A percentile compares a stretch with the other conserved stretches of the same genome.
Evolutionary conservation across 2,888 invertebrate genomes (phyloP).

Genomic region (Phyto melanocephala): DNA sequence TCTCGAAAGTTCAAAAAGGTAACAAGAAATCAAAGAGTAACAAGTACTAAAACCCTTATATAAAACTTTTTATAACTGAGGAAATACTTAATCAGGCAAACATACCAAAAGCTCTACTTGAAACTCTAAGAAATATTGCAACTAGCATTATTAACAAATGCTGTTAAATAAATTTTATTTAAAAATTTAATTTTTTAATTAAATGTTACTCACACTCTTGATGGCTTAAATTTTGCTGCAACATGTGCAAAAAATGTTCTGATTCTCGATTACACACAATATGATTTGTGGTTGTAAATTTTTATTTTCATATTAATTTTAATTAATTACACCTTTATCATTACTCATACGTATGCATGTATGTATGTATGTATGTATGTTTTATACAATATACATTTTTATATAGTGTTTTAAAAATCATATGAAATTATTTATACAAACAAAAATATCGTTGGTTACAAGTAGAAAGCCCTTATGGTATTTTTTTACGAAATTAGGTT

Average conservation of each 20-base stretch:
- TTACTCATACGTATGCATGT: slow-evolving; percentile 24
- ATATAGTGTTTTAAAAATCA: neutral
- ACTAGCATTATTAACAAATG: too few relatives aligned
- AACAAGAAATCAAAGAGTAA: slow-evolving; percentile 14
- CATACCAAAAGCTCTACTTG: neutral
- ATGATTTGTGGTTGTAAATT: slow-evolving; percentile 48
- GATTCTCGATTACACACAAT: slow-evolving; percentile 23
- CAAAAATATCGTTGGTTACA: neutral
- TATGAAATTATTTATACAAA: neutral
- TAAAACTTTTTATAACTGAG: neutral
- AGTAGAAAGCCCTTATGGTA: too few relatives aligned
- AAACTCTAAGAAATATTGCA: too few relatives aligned
- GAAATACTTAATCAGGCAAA: neutral
- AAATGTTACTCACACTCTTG: neutral
- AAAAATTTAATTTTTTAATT: neutral
- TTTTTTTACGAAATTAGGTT: too few relatives aligned
- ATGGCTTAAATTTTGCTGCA: neutral
- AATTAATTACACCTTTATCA: slow-evolving; percentile 60
- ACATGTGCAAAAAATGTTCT: slow-evolving; percentile 14
- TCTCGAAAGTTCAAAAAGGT: slow-evolving; percentile 3
- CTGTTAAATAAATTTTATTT: neutral
- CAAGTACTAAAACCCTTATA: neutral
- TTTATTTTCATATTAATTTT: slow-evolving; percentile 59
- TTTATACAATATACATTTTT: neutral
- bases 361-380: too few relatives aligned